A percentile compares a stretch with the other conserved stretches of the same genome.
These are phyloP conservation scores for Lithobates pipiens DNA, from an alignment of 2,797 vertebrate species.

Conservation along the genomic window DNA sequence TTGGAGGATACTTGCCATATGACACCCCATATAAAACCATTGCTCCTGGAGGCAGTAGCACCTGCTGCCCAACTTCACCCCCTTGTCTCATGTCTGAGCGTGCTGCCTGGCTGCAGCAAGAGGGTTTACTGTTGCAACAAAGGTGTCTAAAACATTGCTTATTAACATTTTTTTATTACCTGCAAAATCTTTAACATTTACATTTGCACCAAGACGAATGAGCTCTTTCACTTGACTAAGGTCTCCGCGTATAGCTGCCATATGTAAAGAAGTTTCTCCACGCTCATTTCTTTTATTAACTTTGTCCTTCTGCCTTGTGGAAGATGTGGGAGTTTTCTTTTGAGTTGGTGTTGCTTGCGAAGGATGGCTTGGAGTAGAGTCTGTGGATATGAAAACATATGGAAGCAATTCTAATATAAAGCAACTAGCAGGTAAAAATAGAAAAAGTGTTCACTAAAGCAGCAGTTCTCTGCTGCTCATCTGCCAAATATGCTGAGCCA, in stretches of 20 bases:
- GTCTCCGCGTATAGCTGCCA: constrained; percentile 97
- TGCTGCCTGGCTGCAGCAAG: too few relatives aligned
- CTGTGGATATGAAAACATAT: constrained; percentile 70
- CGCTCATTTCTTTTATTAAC: constrained; percentile 98
- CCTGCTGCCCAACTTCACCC: too few relatives aligned
- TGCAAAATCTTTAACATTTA: constrained; percentile 99
- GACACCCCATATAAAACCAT: too few relatives aligned
- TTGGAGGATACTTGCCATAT: too few relatives aligned
- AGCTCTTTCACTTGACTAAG: constrained; percentile 97
- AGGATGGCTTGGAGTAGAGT: constrained; percentile 94
- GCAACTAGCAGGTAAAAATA: background rate
- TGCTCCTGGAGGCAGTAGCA: too few relatives aligned
- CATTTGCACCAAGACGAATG: constrained; percentile 95
- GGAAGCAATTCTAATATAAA: background rate
- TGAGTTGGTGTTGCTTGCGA: constrained; percentile 89
- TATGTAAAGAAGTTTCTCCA: constrained; percentile 96
- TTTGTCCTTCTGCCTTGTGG: constrained; percentile 96
- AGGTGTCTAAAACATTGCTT: background rate
- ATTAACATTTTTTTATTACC: constrained; percentile 74
- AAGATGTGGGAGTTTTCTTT: constrained; percentile 91
- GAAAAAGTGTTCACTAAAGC: background rate
- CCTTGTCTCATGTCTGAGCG: too few relatives aligned
- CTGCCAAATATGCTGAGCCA: background rate
- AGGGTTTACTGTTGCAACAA: background rate
- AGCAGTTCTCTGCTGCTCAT: too few relatives aligned